Conservation (phyloP, 2,888 invertebrate genomes). For the Rhimphoctona megacephalus region DNA sequence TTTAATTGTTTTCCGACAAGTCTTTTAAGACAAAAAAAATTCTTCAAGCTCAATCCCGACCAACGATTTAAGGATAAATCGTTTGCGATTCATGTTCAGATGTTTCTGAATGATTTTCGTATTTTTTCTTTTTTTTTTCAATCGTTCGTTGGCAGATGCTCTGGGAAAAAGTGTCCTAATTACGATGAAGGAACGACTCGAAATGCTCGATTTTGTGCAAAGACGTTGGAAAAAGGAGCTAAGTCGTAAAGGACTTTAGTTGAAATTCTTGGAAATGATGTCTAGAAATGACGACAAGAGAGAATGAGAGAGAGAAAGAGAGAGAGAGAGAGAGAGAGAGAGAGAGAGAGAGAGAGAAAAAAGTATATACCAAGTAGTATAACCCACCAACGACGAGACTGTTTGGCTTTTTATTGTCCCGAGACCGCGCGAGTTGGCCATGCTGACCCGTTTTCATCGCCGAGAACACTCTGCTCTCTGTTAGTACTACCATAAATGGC, state of each 20-base stretch:
- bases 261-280: slow-evolving; percentile 68
- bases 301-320: not conserved
- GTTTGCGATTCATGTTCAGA: not conserved
- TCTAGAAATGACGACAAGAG: slow-evolving; percentile 47
- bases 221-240: slow-evolving; percentile 56
- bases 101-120: not conserved
- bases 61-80: not conserved
- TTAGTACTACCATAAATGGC: slow-evolving; percentile 77
- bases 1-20: too few relatives aligned
- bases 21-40: too few relatives aligned
- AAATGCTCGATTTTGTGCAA: slow-evolving; percentile 50
- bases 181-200: slow-evolving; percentile 26
- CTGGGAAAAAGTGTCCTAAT: slow-evolving; percentile 17
- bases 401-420: slow-evolving; percentile 66
- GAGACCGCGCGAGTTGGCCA: slow-evolving; percentile 57
- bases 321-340: too few relatives aligned
- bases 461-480: slow-evolving; percentile 55
- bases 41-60: too few relatives aligned
- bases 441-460: slow-evolving; percentile 63
- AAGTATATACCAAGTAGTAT: slow-evolving; percentile 57
- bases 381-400: slow-evolving; percentile 53
- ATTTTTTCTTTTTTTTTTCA: not conserved
- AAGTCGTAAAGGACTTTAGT: slow-evolving; percentile 67
- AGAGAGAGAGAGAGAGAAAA: not conserved
- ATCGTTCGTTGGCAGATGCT: slow-evolving; percentile 14